These are phyloP conservation scores for Panonychus citri DNA, from an alignment of 1,140 invertebrate species.

Conservation along the genomic window DNA sequence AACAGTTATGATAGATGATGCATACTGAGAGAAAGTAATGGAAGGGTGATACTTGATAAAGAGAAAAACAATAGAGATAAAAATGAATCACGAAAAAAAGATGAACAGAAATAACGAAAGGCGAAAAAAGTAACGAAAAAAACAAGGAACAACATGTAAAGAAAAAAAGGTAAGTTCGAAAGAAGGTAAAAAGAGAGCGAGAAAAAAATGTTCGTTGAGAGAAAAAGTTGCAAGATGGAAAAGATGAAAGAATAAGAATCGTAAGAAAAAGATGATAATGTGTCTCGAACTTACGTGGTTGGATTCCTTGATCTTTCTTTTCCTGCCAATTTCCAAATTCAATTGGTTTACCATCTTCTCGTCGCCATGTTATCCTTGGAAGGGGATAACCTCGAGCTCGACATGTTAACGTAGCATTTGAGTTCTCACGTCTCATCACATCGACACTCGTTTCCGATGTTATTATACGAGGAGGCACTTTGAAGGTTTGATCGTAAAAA, in stretches of 20 bases:
- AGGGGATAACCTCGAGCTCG: slow-evolving; percentile 66
- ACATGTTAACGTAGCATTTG: slow-evolving; percentile 63
- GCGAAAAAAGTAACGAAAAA: too few species aligned
- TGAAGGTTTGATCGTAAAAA: neutral
- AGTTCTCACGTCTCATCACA: slow-evolving; percentile 63
- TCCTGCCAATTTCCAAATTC: slow-evolving; percentile 17
- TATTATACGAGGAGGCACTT: slow-evolving; percentile 76
- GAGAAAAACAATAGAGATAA: too few species aligned
- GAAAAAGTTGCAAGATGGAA: too few species aligned
- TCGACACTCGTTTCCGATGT: slow-evolving; percentile 56
- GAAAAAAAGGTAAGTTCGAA: too few species aligned
- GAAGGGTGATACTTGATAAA: too few species aligned
- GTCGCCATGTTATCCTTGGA: slow-evolving; percentile 65
- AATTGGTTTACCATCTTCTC: slow-evolving; percentile 59
- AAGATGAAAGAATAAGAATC: neutral
- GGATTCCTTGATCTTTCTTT: slow-evolving; percentile 9
- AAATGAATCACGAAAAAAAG: too few species aligned
- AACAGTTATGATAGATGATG: too few species aligned
- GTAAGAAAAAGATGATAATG: neutral
- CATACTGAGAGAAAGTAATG: too few species aligned
- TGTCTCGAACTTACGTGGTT: slow-evolving; percentile 7
- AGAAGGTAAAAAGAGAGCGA: too few species aligned
- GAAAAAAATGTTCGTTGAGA: too few species aligned
- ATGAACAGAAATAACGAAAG: too few species aligned
- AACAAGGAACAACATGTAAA: too few species aligned